A percentile compares a stretch with the other conserved stretches of the same genome.
Conservation (phyloP, 1,140 invertebrate species). For the Danaus plexippus region DNA sequence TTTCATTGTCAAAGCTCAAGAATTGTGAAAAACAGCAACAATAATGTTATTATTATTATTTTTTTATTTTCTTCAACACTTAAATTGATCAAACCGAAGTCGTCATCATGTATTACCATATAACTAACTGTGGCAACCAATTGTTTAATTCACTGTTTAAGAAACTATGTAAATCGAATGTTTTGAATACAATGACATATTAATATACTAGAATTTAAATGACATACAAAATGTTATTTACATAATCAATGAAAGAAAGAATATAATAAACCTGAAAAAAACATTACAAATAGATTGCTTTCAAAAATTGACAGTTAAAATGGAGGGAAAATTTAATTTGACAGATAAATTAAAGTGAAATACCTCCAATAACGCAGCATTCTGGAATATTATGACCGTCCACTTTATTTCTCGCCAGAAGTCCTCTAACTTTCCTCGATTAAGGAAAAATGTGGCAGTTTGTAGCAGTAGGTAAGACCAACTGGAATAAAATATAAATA, state of each 20-base stretch:
- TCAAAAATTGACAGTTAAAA: neutral
- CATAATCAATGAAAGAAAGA: neutral
- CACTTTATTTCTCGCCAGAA: constrained; percentile 80
- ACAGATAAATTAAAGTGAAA: constrained; percentile 5
- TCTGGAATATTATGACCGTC: constrained; percentile 89
- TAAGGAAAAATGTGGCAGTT: constrained; percentile 73
- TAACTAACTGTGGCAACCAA: too few relatives aligned
- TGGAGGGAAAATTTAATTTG: neutral
- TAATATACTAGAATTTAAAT: constrained; percentile 3
- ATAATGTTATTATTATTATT: too few relatives aligned
- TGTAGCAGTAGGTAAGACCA: constrained; percentile 83
- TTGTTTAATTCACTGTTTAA: too few relatives aligned
- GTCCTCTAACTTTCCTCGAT: constrained; percentile 53
- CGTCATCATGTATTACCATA: too few relatives aligned
- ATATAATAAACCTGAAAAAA: too few relatives aligned
- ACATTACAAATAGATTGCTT: too few relatives aligned
- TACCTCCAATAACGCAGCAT: constrained; percentile 90
- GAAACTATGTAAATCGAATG: too few relatives aligned
- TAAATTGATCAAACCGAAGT: too few relatives aligned
- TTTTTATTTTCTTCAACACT: too few relatives aligned
- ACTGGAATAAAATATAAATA: constrained; percentile 72
- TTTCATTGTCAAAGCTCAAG: too few relatives aligned
- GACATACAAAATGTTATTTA: neutral
- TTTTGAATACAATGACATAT: constrained; percentile 3
- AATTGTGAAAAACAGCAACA: too few relatives aligned